A percentile compares a stretch with the other conserved stretches of the same genome.
These are phyloP conservation scores for Glaucomys volans DNA, from an alignment of 2,113 vertebrate genomes.

Conservation along the genomic window DNA sequence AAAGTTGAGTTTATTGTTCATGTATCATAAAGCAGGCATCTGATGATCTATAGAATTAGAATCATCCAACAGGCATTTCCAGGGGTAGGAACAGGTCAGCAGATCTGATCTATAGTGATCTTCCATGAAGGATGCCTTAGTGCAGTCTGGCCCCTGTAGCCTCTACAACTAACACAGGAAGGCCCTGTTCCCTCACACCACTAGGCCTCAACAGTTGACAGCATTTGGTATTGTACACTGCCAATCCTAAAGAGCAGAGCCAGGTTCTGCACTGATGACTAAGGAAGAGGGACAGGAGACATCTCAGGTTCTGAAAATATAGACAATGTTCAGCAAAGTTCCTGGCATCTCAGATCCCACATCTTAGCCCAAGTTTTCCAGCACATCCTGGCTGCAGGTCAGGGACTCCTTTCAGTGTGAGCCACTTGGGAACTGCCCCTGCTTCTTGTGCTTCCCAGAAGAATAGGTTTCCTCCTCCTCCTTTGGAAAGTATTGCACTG, in stretches of 20 bases:
- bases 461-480: background rate
- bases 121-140: background rate
- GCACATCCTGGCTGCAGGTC: background rate
- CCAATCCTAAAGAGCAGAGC: constrained; percentile 54
- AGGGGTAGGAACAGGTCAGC: background rate
- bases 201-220: background rate
- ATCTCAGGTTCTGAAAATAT: constrained; percentile 10
- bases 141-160: background rate
- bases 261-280: background rate
- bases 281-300: background rate
- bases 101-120: background rate
- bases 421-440: constrained; percentile 38
- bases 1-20: constrained; percentile 42
- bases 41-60: constrained; percentile 54
- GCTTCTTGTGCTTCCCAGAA: constrained; percentile 46
- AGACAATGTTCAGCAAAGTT: constrained; percentile 43
- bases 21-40: constrained; percentile 50
- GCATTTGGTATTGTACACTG: background rate
- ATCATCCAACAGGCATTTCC: constrained; percentile 7
- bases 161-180: background rate
- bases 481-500: background rate
- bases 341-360: background rate
- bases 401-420: background rate
- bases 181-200: background rate
- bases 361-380: background rate